phyloP scores from a whole-genome alignment of 1,140 invertebrate genomes.

The Cardiocondyla obscurior region DNA sequence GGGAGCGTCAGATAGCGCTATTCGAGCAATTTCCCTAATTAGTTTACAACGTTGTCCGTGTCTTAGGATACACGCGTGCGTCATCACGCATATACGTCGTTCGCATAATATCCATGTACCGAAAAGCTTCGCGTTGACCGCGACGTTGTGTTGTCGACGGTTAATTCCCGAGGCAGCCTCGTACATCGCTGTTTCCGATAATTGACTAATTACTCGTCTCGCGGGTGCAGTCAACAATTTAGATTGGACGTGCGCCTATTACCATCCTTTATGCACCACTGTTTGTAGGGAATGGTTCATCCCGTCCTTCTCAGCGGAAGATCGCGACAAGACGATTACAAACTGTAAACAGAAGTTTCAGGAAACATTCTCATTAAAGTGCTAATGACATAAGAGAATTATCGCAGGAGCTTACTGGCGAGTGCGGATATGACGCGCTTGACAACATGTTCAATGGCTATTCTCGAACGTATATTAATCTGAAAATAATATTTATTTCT shows the following conservation, averaged over 20 bases:
- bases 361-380: neutral
- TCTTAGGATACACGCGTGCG: constrained; percentile 19
- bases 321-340: neutral
- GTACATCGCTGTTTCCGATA: constrained; percentile 48
- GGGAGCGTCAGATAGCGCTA: constrained; percentile 14
- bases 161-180: constrained; percentile 40
- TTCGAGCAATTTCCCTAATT: constrained; percentile 69
- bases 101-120: neutral
- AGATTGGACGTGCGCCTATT: neutral
- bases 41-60: constrained; percentile 22
- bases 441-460: neutral
- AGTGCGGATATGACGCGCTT: neutral
- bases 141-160: constrained; percentile 36
- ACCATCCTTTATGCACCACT: neutral
- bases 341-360: neutral
- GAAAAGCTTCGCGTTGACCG: constrained; percentile 46
- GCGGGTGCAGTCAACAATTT: constrained; percentile 27
- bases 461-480: neutral
- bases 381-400: neutral
- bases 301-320: neutral
- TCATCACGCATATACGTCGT: constrained; percentile 9
- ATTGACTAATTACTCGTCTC: constrained; percentile 59
- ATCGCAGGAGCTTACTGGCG: neutral
- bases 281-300: neutral
- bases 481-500: neutral